phyloP scores from a whole-genome alignment of 2,888 invertebrate species.

The Calliphora vomitoria region DNA sequence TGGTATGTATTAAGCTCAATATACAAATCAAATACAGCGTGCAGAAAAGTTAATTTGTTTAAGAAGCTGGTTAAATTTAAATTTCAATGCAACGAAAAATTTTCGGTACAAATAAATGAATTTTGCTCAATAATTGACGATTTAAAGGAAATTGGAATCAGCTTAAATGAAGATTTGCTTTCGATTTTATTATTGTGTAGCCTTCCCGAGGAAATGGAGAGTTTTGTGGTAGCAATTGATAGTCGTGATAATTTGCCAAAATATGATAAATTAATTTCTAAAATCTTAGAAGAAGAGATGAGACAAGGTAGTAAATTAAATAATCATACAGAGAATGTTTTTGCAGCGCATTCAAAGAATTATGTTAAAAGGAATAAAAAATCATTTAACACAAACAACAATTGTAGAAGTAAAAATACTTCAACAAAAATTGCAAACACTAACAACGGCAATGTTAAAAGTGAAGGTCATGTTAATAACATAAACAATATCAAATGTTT shows the following conservation, averaged over 20 bases:
- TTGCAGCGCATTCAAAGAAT: not conserved
- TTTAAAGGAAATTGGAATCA: too few relatives aligned
- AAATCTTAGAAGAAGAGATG: not conserved
- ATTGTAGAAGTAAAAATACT: not conserved
- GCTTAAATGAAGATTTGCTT: too few relatives aligned
- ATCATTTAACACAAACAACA: not conserved
- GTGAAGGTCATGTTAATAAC: slow-evolving; percentile 8
- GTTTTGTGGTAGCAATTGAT: not conserved
- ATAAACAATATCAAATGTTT: slow-evolving; percentile 45
- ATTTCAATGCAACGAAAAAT: not conserved
- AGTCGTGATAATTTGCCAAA: not conserved
- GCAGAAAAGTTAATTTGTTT: not conserved
- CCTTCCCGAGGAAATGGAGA: not conserved
- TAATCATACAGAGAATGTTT: not conserved
- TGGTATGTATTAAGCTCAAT: not conserved
- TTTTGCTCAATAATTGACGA: too few relatives aligned
- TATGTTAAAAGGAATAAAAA: slow-evolving; percentile 5
- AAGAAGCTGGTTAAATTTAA: not conserved
- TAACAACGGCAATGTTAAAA: not conserved
- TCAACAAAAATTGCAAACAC: not conserved
- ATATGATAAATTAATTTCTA: not conserved
- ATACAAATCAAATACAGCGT: not conserved
- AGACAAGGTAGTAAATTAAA: not conserved
- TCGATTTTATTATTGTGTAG: not conserved
- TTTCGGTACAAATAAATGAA: too few relatives aligned